Conservation (phyloP, 2,888 invertebrate species). For the Calephelis perditalis region DNA sequence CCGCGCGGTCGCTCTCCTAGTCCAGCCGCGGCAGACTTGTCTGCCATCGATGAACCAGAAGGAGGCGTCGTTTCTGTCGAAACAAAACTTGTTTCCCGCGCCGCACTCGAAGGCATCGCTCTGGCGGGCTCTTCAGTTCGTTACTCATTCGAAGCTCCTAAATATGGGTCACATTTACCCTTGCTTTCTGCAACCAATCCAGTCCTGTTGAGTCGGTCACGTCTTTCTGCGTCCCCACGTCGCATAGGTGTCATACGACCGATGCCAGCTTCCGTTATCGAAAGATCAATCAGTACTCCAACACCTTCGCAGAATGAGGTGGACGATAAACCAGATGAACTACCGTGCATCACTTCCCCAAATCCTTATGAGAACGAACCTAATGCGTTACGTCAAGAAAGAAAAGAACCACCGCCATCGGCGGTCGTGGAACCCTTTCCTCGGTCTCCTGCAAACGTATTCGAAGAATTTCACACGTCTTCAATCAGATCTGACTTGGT, state of each 20-base stretch:
- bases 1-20: conserved; percentile 42
- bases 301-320: conserved; percentile 27
- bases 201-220: conserved; percentile 52
- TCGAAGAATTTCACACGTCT: conserved; percentile 42
- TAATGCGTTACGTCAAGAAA: conserved; percentile 33
- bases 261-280: conserved; percentile 48
- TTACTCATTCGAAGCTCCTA: conserved; percentile 74
- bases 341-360: conserved; percentile 35
- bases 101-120: conserved; percentile 81
- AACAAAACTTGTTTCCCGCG: conserved; percentile 70
- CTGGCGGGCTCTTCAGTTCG: conserved; percentile 83
- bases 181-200: conserved; percentile 59
- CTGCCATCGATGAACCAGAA: conserved; percentile 41
- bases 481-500: conserved; percentile 21
- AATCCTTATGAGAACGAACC: conserved; percentile 34
- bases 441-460: conserved; percentile 34
- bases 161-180: conserved; percentile 52
- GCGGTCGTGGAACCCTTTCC: conserved; percentile 64
- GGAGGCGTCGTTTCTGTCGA: conserved; percentile 39
- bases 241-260: conserved; percentile 79
- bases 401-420: conserved; percentile 47
- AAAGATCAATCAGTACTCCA: conserved; percentile 30
- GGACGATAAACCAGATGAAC: conserved; percentile 33
- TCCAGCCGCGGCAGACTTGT: conserved; percentile 38
- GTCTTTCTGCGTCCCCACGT: conserved; percentile 48